phyloP scores from a whole-genome alignment of 2,797 vertebrate genomes.

The Masticophis lateralis region DNA sequence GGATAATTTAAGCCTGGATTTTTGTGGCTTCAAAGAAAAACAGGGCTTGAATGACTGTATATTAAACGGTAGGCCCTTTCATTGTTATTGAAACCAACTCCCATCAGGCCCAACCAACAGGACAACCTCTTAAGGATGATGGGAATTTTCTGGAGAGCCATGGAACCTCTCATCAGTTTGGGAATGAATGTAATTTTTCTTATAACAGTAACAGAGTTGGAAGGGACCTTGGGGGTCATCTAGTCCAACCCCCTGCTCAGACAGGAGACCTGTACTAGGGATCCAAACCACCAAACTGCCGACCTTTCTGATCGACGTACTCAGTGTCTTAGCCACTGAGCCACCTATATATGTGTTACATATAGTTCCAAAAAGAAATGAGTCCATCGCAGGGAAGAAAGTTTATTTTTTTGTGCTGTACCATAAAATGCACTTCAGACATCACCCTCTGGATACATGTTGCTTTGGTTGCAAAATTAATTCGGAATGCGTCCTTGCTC shows the following conservation, averaged over 20 bases:
- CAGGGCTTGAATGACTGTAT: not conserved
- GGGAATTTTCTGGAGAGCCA: not conserved
- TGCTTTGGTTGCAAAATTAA: slow-evolving; percentile 22
- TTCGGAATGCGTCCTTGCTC: slow-evolving; percentile 15
- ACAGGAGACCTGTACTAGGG: no score
- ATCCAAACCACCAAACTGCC: no score
- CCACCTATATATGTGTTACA: not conserved
- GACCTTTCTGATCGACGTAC: no score
- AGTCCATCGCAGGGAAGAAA: not conserved
- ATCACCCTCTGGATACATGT: slow-evolving; percentile 18
- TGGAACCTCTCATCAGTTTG: not conserved
- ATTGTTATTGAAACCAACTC: not conserved
- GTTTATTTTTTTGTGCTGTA: not conserved
- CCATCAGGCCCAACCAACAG: not conserved
- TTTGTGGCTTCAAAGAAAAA: not conserved
- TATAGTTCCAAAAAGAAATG: not conserved
- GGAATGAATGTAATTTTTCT: not conserved
- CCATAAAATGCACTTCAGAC: not conserved
- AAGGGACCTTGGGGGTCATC: no score
- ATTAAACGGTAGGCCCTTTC: not conserved
- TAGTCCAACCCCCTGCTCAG: no score
- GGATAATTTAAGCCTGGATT: not conserved
- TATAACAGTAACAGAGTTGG: no score
- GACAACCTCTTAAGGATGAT: not conserved
- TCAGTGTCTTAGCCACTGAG: no score